Percentiles rank a stretch among this genome's conserved stretches.
phyloP scores from a whole-genome alignment of 2,888 invertebrate species.

The Zeuzera pyrina region DNA sequence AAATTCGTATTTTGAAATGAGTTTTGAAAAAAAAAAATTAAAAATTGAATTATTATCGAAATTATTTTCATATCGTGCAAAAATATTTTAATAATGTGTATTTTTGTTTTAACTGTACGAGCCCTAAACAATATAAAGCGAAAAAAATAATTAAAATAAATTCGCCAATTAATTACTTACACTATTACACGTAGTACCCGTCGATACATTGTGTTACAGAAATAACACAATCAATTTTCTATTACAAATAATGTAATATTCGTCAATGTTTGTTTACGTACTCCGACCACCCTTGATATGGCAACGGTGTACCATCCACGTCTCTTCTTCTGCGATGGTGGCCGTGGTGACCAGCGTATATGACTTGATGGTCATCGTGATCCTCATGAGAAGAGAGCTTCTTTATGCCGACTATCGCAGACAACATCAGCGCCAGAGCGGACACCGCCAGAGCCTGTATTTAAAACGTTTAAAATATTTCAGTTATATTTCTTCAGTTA shows the following conservation, averaged over 20 bases:
- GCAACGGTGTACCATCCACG: conserved; percentile 42
- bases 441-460: conserved; percentile 76
- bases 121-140: too few relatives aligned
- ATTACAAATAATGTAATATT: background rate
- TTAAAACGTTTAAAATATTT: conserved; percentile 5
- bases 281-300: conserved; percentile 66
- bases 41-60: too few relatives aligned
- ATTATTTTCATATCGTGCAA: too few relatives aligned
- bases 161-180: too few relatives aligned
- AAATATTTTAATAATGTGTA: too few relatives aligned
- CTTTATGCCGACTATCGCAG: conserved; percentile 83
- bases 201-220: too few relatives aligned
- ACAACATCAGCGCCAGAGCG: conserved; percentile 81
- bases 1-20: too few relatives aligned
- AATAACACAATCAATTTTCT: conserved; percentile 5
- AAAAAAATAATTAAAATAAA: too few relatives aligned
- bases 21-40: too few relatives aligned
- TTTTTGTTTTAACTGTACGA: too few relatives aligned
- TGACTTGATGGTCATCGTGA: conserved; percentile 72
- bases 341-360: conserved; percentile 75
- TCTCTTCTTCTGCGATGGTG: conserved; percentile 70
- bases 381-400: conserved; percentile 76
- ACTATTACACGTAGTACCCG: too few relatives aligned
- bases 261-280: conserved; percentile 17
- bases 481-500: too few relatives aligned